These are phyloP conservation scores for Arrhamphus sclerolepis DNA, from an alignment of 2,797 vertebrate species.

Conservation along the genomic window DNA sequence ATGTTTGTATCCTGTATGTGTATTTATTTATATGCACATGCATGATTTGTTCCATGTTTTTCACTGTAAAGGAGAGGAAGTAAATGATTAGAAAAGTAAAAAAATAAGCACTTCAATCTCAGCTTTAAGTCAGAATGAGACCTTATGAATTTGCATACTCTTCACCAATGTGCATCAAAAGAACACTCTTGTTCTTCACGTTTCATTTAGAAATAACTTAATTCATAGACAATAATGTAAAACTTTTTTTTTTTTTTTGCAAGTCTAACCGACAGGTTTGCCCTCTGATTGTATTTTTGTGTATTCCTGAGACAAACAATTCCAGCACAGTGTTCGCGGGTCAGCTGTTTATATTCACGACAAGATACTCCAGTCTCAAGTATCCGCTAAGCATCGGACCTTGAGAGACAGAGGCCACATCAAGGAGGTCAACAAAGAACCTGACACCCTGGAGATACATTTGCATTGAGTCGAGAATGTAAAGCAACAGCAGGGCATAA, in stretches of 20 bases:
- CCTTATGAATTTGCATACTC: too few relatives aligned
- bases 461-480: constrained; percentile 79
- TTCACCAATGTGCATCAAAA: too few relatives aligned
- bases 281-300: constrained; percentile 53
- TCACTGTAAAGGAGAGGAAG: too few relatives aligned
- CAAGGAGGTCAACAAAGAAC: constrained; percentile 79
- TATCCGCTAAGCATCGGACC: constrained; percentile 76
- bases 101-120: too few relatives aligned
- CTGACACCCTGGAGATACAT: constrained; percentile 77
- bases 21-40: too few relatives aligned
- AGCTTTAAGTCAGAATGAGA: too few relatives aligned
- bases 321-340: constrained; percentile 63
- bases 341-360: constrained; percentile 78
- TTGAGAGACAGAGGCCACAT: constrained; percentile 75
- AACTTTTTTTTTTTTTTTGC: neutral
- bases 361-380: constrained; percentile 77
- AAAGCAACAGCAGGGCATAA: constrained; percentile 62
- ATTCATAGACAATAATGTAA: too few relatives aligned
- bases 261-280: constrained; percentile 15
- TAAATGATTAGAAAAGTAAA: too few relatives aligned
- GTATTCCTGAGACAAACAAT: constrained; percentile 67
- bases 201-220: too few relatives aligned
- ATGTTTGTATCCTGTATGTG: too few relatives aligned
- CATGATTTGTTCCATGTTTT: too few relatives aligned
- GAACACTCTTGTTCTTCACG: too few relatives aligned